A percentile compares a stretch with the other conserved stretches of the same genome.
Conservation (phyloP, 2,113 vertebrate genomes). For the Ascaphus truei region DNA sequence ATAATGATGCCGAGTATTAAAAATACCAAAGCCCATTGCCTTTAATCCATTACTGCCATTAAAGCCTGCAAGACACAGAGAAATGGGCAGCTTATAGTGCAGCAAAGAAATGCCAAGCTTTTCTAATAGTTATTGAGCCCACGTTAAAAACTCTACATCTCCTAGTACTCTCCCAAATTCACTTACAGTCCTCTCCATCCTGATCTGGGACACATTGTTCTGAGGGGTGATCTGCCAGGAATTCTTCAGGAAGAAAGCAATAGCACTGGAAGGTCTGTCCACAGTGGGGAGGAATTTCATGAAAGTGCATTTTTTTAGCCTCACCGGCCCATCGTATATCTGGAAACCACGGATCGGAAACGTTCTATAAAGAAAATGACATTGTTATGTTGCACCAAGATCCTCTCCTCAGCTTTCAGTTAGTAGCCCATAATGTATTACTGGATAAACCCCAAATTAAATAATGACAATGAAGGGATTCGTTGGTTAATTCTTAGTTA, state of each 20-base stretch:
- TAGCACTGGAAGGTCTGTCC: conserved; percentile 53
- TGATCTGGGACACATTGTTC: conserved; percentile 43
- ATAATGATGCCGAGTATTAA: too few relatives aligned
- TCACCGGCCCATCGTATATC: conserved; percentile 49
- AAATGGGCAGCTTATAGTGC: too few relatives aligned
- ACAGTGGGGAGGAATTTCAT: conserved; percentile 40
- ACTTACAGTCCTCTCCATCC: conserved; percentile 53
- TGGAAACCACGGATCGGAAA: conserved; percentile 55
- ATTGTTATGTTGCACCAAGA: not conserved
- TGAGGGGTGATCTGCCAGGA: conserved; percentile 54
- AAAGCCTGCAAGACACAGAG: too few relatives aligned
- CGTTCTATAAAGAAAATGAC: conserved; percentile 23
- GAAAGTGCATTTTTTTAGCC: conserved; percentile 49
- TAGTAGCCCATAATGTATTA: too few relatives aligned
- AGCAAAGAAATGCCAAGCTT: too few relatives aligned
- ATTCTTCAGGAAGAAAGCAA: conserved; percentile 47
- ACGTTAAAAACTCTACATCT: too few relatives aligned
- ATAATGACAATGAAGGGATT: too few relatives aligned
- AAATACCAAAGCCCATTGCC: too few relatives aligned
- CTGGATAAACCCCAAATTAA: not conserved
- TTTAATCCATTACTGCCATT: too few relatives aligned
- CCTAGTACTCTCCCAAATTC: too few relatives aligned
- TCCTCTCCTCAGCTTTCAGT: not conserved
- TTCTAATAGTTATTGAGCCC: too few relatives aligned
- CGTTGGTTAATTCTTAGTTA: not conserved